Percentiles rank a stretch among this genome's conserved stretches.
phyloP scores from a whole-genome alignment of 2,888 invertebrate genomes.

The Muscina levida region DNA sequence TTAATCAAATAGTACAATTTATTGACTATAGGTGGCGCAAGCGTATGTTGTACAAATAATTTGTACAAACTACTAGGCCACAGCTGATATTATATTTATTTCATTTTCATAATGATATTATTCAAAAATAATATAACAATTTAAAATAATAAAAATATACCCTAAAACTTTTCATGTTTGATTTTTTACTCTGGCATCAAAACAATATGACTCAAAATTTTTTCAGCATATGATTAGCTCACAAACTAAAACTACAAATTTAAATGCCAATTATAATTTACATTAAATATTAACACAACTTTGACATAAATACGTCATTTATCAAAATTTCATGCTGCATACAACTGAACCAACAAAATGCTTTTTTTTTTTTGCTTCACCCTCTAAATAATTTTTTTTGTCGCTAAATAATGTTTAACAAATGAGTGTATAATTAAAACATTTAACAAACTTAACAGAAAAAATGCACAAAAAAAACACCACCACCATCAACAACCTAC shows the following conservation, averaged over 20 bases:
- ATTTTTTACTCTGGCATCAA: no score
- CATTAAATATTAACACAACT: constrained; percentile 56
- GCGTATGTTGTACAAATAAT: no score
- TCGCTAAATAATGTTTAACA: constrained; percentile 59
- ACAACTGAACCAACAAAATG: constrained; percentile 6
- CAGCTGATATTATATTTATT: no score
- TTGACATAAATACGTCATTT: constrained; percentile 66
- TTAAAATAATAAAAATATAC: no score
- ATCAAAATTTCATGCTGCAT: constrained; percentile 39
- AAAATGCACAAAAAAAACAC: constrained; percentile 7
- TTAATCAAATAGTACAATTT: no score
- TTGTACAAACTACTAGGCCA: no score
- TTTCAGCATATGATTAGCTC: no score
- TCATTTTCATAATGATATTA: no score
- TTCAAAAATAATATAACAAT: no score
- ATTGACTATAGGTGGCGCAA: no score
- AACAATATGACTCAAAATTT: no score
- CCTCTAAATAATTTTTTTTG: constrained; percentile 12
- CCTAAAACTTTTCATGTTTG: no score
- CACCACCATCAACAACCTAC: constrained; percentile 16
- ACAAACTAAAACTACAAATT: constrained; percentile 14
- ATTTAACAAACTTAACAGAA: constrained; percentile 45
- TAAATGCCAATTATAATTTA: constrained; percentile 47
- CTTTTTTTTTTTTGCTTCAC: constrained; percentile 1
- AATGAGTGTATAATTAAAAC: constrained; percentile 66